Percentiles rank a stretch among this genome's conserved stretches.
Conservation (phyloP, 2,113 vertebrate species). For the Heptranchias perlo region DNA sequence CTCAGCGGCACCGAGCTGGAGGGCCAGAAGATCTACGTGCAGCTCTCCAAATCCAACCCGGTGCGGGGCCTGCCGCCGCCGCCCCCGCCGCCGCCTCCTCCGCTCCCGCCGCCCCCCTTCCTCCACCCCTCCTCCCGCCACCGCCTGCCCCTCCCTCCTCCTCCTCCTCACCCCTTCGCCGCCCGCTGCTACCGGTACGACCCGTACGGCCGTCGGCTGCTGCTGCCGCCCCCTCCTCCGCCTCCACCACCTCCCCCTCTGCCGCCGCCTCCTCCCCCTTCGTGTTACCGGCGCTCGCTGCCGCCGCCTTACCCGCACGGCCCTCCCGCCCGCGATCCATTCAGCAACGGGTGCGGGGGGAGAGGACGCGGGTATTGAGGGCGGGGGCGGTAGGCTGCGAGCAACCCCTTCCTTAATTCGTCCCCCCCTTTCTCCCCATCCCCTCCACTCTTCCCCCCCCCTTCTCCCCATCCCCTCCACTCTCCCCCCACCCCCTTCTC, state of each 20-base stretch:
- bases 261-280: slow-evolving; percentile 42
- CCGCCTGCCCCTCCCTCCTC: slow-evolving; percentile 31
- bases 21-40: slow-evolving; percentile 58
- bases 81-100: slow-evolving; percentile 36
- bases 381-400: too few relatives aligned
- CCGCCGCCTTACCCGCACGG: too few relatives aligned
- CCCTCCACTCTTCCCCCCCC: too few relatives aligned
- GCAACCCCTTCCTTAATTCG: too few relatives aligned
- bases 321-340: too few relatives aligned
- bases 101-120: not conserved
- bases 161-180: slow-evolving; percentile 27
- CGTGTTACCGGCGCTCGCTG: slow-evolving; percentile 44
- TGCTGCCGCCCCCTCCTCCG: slow-evolving; percentile 41
- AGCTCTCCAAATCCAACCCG: slow-evolving; percentile 55
- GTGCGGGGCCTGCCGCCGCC: slow-evolving; percentile 43
- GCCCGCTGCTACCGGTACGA: slow-evolving; percentile 44
- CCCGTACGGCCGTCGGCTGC: slow-evolving; percentile 40
- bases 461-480: not conserved
- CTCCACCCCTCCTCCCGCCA: slow-evolving; percentile 41
- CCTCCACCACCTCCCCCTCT: slow-evolving; percentile 41
- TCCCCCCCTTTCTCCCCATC: too few relatives aligned
- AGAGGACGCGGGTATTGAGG: too few relatives aligned
- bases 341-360: too few relatives aligned
- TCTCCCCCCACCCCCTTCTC: too few relatives aligned
- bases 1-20: slow-evolving; percentile 54